These are phyloP conservation scores for Ispidina lecontei DNA, from an alignment of 2,797 vertebrate species.

Conservation along the genomic window DNA sequence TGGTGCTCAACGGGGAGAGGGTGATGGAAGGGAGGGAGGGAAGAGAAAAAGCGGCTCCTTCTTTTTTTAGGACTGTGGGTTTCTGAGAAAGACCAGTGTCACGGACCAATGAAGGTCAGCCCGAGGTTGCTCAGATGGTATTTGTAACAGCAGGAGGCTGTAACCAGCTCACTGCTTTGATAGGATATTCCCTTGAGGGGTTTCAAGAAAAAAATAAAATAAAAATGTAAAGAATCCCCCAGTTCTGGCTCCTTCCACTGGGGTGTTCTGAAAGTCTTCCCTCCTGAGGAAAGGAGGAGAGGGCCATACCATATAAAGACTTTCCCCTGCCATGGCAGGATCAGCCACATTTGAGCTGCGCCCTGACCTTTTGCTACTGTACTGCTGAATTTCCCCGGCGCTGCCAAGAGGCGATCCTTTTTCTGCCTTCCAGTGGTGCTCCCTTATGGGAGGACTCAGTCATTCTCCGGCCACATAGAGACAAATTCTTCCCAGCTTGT, in stretches of 20 bases:
- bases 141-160: constrained; percentile 9
- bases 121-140: background rate
- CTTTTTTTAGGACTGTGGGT: constrained; percentile 60
- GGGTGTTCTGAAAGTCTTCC: background rate
- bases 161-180: background rate
- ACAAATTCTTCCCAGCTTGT: constrained; percentile 22
- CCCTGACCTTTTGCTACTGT: constrained; percentile 67
- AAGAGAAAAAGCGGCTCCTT: background rate
- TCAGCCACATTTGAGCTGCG: background rate
- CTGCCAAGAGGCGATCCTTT: constrained; percentile 21
- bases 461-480: constrained; percentile 27
- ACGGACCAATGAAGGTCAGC: constrained; percentile 32
- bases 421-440: constrained; percentile 11
- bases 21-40: constrained; percentile 10
- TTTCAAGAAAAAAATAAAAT: background rate
- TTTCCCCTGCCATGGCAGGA: background rate
- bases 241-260: background rate
- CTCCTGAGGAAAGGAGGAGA: background rate
- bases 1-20: background rate
- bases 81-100: constrained; percentile 32
- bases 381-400: background rate
- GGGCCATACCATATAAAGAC: constrained; percentile 27
- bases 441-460: constrained; percentile 54
- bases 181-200: constrained; percentile 41
- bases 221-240: constrained; percentile 14